Evolutionary conservation across 2,888 invertebrate genomes (phyloP), one percentile per base, ranked within the genome.

Genomic region (Microchrysa polita): DNA sequence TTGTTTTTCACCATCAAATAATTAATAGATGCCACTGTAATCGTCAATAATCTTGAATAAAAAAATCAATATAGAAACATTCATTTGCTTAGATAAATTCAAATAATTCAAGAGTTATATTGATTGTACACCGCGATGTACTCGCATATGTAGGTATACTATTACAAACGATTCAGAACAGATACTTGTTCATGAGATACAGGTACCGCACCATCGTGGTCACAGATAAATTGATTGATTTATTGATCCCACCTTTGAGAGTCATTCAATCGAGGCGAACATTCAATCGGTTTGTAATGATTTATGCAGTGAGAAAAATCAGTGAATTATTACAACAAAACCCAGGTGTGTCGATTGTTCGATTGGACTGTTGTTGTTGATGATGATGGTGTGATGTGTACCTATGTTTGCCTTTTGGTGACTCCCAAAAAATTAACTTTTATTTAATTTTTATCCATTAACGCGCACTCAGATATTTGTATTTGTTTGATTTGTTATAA

Each of bases 201-300:
- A 65, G 65, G 65, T 65, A 65, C 65, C 22, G 22, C 27, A 34
- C 27, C 27, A n/a, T n/a, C 63, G 63, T 44, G 65, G 48, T 65
- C 65, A 65, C 48, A 65, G 65, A 65, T 40, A 57, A 57, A 69
- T 69, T 75, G 75, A 75, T 75, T 75, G 75, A 75, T 75, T 75
- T 75, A 75, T 75, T 75, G 74, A 74, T 72, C 74, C 57, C 72
- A 57, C 67, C 60, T 20, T 18, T 60, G 72, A 52, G 73, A 67
- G 71, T 59, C 52, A 61, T 60, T 72, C 61, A 59, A 53, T 22
- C 72, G 63, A 59, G 18, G 20, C 59, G 71, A 55, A 57, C 57
- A 71, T 73, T 73, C 72, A 73, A 61, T 73, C 61, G 48, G 72
- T 61, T 44, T 61, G 67, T 73, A 52, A 63, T 73, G 67, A 73